Evolutionary conservation across 1,140 invertebrate genomes (phyloP), one percentile per base, ranked within the genome.

Genomic region (Leptinotarsa lineolata): DNA sequence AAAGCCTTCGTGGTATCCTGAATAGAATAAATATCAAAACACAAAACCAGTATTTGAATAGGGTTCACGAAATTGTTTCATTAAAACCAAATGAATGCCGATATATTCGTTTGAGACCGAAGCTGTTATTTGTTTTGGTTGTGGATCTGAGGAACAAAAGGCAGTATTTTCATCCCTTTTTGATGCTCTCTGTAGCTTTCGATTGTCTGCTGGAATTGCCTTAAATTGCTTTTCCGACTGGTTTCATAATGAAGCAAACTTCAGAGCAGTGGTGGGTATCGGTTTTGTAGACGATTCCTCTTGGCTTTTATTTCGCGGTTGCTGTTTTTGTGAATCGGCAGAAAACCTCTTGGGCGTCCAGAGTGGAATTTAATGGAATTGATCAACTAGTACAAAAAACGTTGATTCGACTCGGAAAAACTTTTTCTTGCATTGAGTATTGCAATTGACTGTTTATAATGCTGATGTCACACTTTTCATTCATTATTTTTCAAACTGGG

Each of bases 181-280:
- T 74, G 74, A 76, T 79, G 74, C 77, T 71, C 64, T 74, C 67
- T 70, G 72, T 74, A 74, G 72, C 76, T 72, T 81, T 75, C 77
- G 77, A 79, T 79, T 81, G 78, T 79, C 77, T 79, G 78, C 75
- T 76, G 77, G 76, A 81, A 81, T 79, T 78, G 80, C 77, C 77
- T 81, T 76, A 78, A 78, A 81, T 81, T 81, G 78, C 78, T 77
- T 79, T 81, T 77, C 74, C 74, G 64, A 75, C 68, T 75, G 76
- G 74, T 78, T 74, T 63, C 73, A 74, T 74, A 74, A 74, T 74
- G 73, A 74, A 74, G 73, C 68, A 66, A 24, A 59, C 20, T 68
- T 54, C 45, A 18, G 46, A 54, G 54, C 22, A 58, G 44, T 58
- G 46, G 22, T 54, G 44, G 22, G 61, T 63, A 30, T 63, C 24